These are phyloP conservation scores for Rhopilema esculentum DNA, from an alignment of 30 jellyfish, hydroid and myxozoan species.

Conservation along the genomic window DNA sequence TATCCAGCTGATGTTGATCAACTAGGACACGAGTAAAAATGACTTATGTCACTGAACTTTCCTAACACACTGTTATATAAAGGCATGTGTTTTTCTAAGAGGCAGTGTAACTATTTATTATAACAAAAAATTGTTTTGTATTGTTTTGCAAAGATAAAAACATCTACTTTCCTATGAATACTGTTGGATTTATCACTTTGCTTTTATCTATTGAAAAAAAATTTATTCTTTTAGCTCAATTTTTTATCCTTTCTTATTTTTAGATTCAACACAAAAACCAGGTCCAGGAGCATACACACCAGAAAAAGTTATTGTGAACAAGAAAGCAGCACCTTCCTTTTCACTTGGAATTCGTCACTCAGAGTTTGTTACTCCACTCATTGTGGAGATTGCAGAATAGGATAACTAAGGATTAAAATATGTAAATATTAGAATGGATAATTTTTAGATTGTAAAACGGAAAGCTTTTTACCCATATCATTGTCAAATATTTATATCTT, in stretches of 20 bases:
- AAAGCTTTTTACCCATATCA: neutral
- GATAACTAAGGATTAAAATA: neutral
- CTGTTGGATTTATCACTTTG: too few relatives aligned
- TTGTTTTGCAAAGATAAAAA: too few relatives aligned
- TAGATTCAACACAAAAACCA: conserved; percentile 98
- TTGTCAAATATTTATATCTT: conserved; percentile 6
- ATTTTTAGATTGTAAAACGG: neutral
- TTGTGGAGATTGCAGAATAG: conserved; percentile 91
- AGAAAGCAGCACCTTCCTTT: conserved; percentile 96
- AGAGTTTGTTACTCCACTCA: conserved; percentile 95
- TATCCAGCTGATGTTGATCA: too few relatives aligned
- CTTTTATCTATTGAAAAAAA: too few relatives aligned
- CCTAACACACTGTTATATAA: too few relatives aligned
- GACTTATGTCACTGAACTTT: too few relatives aligned
- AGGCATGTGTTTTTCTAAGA: too few relatives aligned
- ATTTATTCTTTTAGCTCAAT: too few relatives aligned
- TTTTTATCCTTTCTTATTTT: neutral
- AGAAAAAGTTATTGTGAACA: conserved; percentile 82
- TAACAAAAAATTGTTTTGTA: too few relatives aligned
- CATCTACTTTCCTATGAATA: too few relatives aligned
- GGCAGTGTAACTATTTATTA: too few relatives aligned
- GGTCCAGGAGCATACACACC: conserved; percentile 99
- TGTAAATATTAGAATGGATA: conserved; percentile 24
- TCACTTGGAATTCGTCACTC: conserved; percentile 99
- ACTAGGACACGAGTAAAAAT: too few relatives aligned